Evolutionary conservation across 1,140 invertebrate genomes (phyloP).

Genomic region (Himalopsyche phryganea): DNA sequence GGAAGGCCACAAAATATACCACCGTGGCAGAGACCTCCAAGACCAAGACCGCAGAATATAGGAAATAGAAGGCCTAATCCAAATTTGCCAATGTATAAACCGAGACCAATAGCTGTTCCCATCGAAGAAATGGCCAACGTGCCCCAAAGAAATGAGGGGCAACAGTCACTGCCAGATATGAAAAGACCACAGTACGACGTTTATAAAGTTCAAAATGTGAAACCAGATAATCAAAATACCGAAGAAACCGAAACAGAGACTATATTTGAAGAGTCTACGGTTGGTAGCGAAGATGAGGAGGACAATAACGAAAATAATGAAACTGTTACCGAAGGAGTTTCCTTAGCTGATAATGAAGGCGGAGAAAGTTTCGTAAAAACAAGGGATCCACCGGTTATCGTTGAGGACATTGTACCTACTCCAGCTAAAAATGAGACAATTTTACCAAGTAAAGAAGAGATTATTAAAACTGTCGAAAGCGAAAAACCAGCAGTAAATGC

Average conservation of each 20-base stretch:
- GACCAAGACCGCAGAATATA: conserved; percentile 45
- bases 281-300: background rate
- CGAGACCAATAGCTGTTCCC: conserved; percentile 36
- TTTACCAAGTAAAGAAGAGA: conserved; percentile 27
- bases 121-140: conserved; percentile 5
- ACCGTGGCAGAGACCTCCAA: conserved; percentile 58
- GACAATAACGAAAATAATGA: background rate
- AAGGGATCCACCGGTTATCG: conserved; percentile 24
- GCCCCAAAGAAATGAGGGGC: background rate
- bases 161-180: conserved; percentile 6
- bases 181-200: conserved; percentile 11
- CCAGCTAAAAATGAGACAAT: conserved; percentile 30
- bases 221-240: too few species aligned
- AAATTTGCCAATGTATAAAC: conserved; percentile 47
- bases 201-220: background rate
- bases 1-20: conserved; percentile 52
- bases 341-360: conserved; percentile 5
- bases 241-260: background rate
- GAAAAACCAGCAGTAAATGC: conserved; percentile 15
- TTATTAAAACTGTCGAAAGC: background rate
- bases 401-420: conserved; percentile 35
- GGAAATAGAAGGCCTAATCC: conserved; percentile 49
- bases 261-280: background rate
- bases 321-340: background rate
- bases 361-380: conserved; percentile 10